Evolutionary conservation across 64 coral and sea anemone species (phyloP).

Genomic region (Porites australiensis): DNA sequence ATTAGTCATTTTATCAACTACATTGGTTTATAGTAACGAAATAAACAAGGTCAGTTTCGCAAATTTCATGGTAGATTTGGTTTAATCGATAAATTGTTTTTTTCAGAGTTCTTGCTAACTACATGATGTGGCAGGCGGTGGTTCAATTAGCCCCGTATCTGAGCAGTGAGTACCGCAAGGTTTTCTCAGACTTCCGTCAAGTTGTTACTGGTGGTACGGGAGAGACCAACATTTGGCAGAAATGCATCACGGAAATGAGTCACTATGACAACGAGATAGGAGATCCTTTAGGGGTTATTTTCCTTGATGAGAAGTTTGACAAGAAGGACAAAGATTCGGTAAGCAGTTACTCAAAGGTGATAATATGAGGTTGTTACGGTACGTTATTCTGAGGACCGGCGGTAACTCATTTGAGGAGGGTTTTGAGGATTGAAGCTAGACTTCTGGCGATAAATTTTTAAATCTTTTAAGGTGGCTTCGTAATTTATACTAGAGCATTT

Average conservation of each 20-base stretch:
- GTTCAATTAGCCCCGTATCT: constrained; percentile 32
- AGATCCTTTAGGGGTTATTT: constrained; percentile 48
- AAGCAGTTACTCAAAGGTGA: not conserved
- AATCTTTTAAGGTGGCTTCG: too few relatives aligned
- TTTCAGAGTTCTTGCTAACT: constrained; percentile 50
- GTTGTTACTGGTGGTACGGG: constrained; percentile 24
- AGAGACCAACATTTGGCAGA: constrained; percentile 35
- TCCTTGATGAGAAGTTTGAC: constrained; percentile 66
- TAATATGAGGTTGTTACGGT: too few relatives aligned
- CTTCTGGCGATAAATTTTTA: too few relatives aligned
- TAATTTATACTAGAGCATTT: too few relatives aligned
- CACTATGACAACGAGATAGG: constrained; percentile 41
- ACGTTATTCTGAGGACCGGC: too few relatives aligned
- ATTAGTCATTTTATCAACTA: not conserved
- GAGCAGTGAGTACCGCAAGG: constrained; percentile 5
- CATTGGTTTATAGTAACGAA: not conserved
- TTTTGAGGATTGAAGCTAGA: too few relatives aligned
- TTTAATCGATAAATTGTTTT: not conserved
- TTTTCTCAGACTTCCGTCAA: constrained; percentile 23
- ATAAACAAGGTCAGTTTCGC: not conserved
- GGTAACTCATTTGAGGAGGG: too few relatives aligned
- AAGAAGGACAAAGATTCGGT: constrained; percentile 54
- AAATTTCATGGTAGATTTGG: too few relatives aligned
- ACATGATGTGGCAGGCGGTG: constrained; percentile 70
- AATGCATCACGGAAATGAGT: constrained; percentile 50